phyloP scores from a whole-genome alignment of 1,140 invertebrate genomes.

The Bombus terrestris region DNA sequence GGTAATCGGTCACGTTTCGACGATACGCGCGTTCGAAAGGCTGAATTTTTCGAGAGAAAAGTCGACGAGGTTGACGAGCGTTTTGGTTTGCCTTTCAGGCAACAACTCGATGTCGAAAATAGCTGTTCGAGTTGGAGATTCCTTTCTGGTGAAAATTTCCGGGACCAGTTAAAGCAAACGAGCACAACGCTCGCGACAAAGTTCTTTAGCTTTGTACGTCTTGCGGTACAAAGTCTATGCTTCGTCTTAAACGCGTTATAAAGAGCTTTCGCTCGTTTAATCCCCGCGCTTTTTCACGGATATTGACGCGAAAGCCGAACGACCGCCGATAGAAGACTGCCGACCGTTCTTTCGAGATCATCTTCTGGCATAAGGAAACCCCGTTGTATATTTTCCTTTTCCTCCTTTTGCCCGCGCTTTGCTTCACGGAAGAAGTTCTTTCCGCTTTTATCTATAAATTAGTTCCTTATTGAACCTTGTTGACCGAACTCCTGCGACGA shows the following conservation, averaged over 20 bases:
- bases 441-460: background rate
- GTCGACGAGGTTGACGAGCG: background rate
- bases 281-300: background rate
- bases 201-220: background rate
- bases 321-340: too few relatives aligned
- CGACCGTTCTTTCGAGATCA: background rate
- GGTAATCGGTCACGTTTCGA: background rate
- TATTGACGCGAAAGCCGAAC: background rate
- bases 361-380: background rate
- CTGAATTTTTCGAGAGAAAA: background rate
- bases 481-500: conserved; percentile 3
- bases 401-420: too few relatives aligned
- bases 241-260: background rate
- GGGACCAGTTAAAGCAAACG: background rate
- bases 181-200: background rate
- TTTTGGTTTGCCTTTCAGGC: background rate
- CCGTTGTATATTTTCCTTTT: background rate
- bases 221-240: background rate
- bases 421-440: background rate
- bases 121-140: too few relatives aligned
- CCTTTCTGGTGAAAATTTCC: background rate
- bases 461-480: conserved; percentile 12
- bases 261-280: conserved; percentile 2
- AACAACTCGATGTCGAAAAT: background rate
- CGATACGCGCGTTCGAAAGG: background rate